phyloP scores from a whole-genome alignment of 1,140 invertebrate genomes.

The Oscheius sp. region DNA sequence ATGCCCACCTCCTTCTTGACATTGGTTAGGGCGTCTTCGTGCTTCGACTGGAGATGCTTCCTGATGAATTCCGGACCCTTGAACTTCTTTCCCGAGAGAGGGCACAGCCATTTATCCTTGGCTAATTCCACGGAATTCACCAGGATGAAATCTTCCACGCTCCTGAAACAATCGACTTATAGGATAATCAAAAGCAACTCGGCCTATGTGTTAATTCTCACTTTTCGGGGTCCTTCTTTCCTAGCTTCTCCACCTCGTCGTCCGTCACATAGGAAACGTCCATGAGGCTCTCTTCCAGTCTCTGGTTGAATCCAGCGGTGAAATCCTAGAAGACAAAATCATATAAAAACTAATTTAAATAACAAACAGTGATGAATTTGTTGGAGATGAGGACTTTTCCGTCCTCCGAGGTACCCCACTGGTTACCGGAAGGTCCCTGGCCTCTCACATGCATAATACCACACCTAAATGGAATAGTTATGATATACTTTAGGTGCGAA shows the following conservation, averaged over 20 bases:
- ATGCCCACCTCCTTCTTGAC: constrained; percentile 82
- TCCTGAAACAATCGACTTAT: constrained; percentile 60
- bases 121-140: constrained; percentile 85
- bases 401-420: constrained; percentile 67
- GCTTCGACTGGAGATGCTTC: constrained; percentile 97
- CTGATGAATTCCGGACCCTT: constrained; percentile 97
- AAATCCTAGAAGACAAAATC: constrained; percentile 68
- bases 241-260: constrained; percentile 80
- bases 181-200: not conserved
- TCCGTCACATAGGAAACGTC: constrained; percentile 70
- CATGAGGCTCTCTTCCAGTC: constrained; percentile 83
- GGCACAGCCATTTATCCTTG: constrained; percentile 97
- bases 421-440: constrained; percentile 72
- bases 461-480: constrained; percentile 65
- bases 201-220: constrained; percentile 60
- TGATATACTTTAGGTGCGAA: not conserved
- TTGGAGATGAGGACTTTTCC: constrained; percentile 47
- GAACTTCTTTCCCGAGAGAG: constrained; percentile 88
- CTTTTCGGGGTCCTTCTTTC: constrained; percentile 79
- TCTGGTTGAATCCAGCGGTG: constrained; percentile 76
- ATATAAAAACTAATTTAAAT: too few relatives aligned
- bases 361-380: constrained; percentile 34
- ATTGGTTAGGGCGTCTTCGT: constrained; percentile 91
- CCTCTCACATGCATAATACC: constrained; percentile 95
- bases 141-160: constrained; percentile 89